These are phyloP conservation scores for Steinernema hermaphroditum DNA, from an alignment of 2,888 invertebrate species.

Conservation along the genomic window DNA sequence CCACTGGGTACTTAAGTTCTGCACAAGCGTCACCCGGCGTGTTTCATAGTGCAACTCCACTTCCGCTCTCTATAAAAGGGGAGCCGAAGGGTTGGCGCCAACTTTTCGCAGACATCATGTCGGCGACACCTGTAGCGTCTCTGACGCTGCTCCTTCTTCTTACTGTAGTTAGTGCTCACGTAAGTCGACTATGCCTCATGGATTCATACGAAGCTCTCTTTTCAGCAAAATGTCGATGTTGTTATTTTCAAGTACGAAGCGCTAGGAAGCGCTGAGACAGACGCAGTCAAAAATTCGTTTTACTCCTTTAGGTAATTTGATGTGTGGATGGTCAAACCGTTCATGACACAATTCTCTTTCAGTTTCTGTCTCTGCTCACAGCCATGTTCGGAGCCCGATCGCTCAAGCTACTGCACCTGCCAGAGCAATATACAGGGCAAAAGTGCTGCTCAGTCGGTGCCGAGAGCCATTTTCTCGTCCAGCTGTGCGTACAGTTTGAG, in stretches of 20 bases:
- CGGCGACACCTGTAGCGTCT: constrained; percentile 20
- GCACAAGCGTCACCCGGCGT: not conserved
- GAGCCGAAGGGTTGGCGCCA: constrained; percentile 20
- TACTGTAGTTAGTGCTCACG: not conserved
- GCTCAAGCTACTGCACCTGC: constrained; percentile 27
- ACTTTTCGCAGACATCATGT: constrained; percentile 29
- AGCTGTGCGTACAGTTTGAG: constrained; percentile 31
- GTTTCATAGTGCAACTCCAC: constrained; percentile 18
- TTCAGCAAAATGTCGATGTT: constrained; percentile 19
- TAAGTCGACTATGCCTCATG: not conserved
- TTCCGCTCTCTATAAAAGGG: constrained; percentile 14
- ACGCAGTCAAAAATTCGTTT: not conserved
- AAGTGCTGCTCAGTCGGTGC: constrained; percentile 26
- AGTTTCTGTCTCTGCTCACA: constrained; percentile 34
- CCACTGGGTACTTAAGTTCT: constrained; percentile 20
- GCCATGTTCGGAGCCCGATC: constrained; percentile 17
- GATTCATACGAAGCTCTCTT: not conserved
- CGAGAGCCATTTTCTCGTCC: constrained; percentile 30
- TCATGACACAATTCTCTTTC: not conserved
- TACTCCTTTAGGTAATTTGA: constrained; percentile 23
- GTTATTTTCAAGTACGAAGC: constrained; percentile 31
- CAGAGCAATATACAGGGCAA: constrained; percentile 25
- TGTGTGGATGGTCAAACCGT: too few relatives aligned
- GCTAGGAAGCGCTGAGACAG: constrained; percentile 12
- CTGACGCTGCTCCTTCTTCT: constrained; percentile 4